Evolutionary conservation across 2,113 vertebrate genomes (phyloP), one percentile per base, ranked within the genome.

Genomic region (Rhodinocichla rosea): DNA sequence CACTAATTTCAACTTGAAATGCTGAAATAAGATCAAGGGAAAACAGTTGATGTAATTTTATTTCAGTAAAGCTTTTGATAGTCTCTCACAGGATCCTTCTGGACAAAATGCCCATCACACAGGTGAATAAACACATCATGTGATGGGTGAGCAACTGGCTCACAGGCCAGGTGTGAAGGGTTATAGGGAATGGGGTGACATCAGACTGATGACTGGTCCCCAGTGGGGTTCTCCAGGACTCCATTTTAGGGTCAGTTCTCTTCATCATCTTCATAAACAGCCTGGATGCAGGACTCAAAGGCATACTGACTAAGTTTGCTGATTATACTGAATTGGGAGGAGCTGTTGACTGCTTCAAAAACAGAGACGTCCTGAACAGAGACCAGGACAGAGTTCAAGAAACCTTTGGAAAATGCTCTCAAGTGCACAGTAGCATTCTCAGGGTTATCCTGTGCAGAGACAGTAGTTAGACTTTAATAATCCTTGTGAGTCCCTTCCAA

Each of bases 101-200:
- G 47, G 47, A 83, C 55, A 62, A 76, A 89, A 83, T 6, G 21
- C 30, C 21, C 47, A 69, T 3, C n/a, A 32, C 30, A 4, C 18
- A 62, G 63, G 11, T 11, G 18, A 55, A 63, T 42, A 49, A 69
- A 62, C 6, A 55, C 16, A 17, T 35, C 26, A 32, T 6, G 10
- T 7, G 8, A 7, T 49, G 22, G 17, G 15, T 23, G 40, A 83
- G 49, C n/a, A 76, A 5, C 32, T 14, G 63, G 49, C 35, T 42
- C 71, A 69, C 0, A 5, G 28, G 12, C 21, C 1, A 1, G 20
- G 15, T 0, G 0, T 11, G 14, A 32, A 56, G 32, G 18, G 10
- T 28, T 16, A 4, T 28, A 39, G 28, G 15, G n/a, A 67, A 45
- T 13, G 21, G 40, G 35, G 32, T 28, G 27, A 55, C 40, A 55